Evolutionary conservation across 2,888 invertebrate genomes (phyloP), one percentile per base, ranked within the genome.

Genomic region (Chromoteleia sp.): DNA sequence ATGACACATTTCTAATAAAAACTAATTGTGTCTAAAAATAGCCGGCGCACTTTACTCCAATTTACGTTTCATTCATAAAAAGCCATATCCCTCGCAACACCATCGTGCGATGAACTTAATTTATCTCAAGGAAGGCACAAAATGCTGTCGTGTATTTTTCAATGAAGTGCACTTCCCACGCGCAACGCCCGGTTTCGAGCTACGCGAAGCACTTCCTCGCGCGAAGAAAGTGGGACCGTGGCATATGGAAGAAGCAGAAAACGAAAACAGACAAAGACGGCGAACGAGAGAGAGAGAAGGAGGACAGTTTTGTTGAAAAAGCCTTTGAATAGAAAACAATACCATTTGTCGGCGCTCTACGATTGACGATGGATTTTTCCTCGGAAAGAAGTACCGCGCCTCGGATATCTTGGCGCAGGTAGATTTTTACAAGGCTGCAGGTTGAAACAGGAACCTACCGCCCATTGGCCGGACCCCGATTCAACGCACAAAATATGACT

Each of bases 131-230:
- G 73, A 81, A 70, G 76, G 74, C 77, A 68, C 81, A 63, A 77
- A 77, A 68, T 52, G 54, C 54, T 61, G 63, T 81, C 77, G 70
- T 81, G 81, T 81, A 81, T 81, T 81, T 74, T 81, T 81, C 77
- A 81, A 81, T 81, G 77, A 81, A 81, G 54, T 74, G 70, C 81
- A 81, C 77, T 77, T 77, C 81, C 81, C 81, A 81, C 81, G 81
- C 77, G 59, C 36, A 56, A 56, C 67, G 73, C 50, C 61, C 52
- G 63, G 36, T 67, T 68, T 61, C 36, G 61, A 65, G 48, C 65
- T 30, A 29, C 52, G 41, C 33, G 48, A 75, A 48, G 63, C 61
- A 63, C 63, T 58, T 58, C 67, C 33, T 63, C 52, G 59, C 74
- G 63, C 48, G 70, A 74, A 58, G 77, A 77, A 74, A 63, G 70